Evolutionary conservation across 2,888 invertebrate genomes (phyloP), one percentile per base, ranked within the genome.

Genomic region (Pristionchus entomophagus): DNA sequence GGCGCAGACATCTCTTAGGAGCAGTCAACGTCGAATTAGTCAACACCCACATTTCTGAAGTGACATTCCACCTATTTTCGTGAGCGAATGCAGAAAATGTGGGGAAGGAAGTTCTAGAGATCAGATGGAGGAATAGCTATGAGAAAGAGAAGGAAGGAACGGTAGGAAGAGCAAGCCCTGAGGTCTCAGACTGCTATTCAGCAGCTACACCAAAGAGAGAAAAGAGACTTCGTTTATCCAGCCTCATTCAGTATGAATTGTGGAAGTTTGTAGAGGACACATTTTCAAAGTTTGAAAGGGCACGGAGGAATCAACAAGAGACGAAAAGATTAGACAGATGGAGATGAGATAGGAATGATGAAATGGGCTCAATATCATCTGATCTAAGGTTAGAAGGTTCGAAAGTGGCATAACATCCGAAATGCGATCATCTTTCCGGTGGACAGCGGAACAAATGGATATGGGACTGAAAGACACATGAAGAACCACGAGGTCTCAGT

Each of bases 261-360:
- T 59, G 29, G 59, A 26, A 29, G 26, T 59, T 59, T 59, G 59
- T 59, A 59, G 59, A 29, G 29, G 59, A 59, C 19, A 29, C 59
- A 59, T 59, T 59, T 59, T 59, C 59, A 59, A 59, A 59, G 59
- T 59, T 59, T 59, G 29, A 29, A 59, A 59, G 59, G 59, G 29
- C 59, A 59, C 59, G 59, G 2, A 14, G 51, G 22, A 56, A 56
- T n/a, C 26, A 22, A n/a, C 56, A 56, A 26, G 22, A n/a, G 26
- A 56, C 2, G 26, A 26, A 10, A n/a, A 56, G 19, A 22, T 56
- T n/a, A 22, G 22, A 56, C 56, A 56, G 10, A 56, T 10, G 22
- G 56, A 56, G 56, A 56, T 10, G 10, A 56, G 22, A 22, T 4
- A 53, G 4, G 53, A 56, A 56, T 56, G 56, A 56, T 56, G 56